Evolutionary conservation across 2,113 vertebrate species (phyloP), one percentile per base, ranked within the genome.

Genomic region (Ibidorhyncha struthersii): DNA sequence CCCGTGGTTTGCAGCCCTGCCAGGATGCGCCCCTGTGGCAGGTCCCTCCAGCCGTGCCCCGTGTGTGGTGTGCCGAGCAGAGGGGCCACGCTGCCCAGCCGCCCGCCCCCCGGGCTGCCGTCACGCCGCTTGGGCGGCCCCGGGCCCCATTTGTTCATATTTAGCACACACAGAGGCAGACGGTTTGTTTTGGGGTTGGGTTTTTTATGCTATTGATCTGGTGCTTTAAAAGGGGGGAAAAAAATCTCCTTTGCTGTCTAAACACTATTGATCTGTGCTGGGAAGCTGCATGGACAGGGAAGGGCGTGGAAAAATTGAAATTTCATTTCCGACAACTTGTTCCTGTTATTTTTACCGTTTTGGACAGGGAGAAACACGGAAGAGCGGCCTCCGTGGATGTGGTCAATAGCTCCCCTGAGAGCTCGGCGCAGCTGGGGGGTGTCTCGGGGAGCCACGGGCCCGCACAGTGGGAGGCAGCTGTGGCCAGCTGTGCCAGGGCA

Each of bases 301-400:
- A 99, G 98, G 98, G 98, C 97, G 97, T 98, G 98, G 98, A 98
- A 98, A 98, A 99, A 99, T 98, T 98, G 98, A 99, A 98, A 99
- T 98, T 99, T 99, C 98, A 99, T 99, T 99, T 99, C 98, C 97
- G 94, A 99, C 99, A 99, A 98, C 98, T 99, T 99, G 98, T 99
- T 99, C 98, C 98, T 98, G 98, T 98, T 99, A 98, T 98, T 98
- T 99, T 98, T 98, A 98, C 97, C 97, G 96, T 97, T 98, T 95
- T 81, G 98, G 95, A 93, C 63, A 66, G 95, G 71, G 97, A 96
- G 96, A 98, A 98, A 98, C 98, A 98, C 50, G 59, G 93, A 94
- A 94, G 97, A 73, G 97, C 83, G 9, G 97, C 97, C 97, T 96
- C 96, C 82, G 97, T 98, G 90, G 19, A 91, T 95, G 97, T 91